Percentiles rank a stretch among this genome's conserved stretches.
Evolutionary conservation across 2,113 vertebrate genomes (phyloP).

Genomic region (Notarius lentiginosus): DNA sequence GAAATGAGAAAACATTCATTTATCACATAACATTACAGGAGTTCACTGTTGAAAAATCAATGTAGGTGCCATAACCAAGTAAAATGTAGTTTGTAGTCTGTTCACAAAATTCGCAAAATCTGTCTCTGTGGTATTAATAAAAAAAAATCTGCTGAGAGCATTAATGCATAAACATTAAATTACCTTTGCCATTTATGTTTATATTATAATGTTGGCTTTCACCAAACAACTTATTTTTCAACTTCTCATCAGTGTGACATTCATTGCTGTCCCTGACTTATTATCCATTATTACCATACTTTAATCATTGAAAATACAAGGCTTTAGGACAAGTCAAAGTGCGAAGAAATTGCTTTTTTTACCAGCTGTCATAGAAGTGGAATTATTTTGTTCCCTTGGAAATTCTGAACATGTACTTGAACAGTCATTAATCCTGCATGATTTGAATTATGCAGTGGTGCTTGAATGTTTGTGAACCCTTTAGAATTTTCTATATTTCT

Average conservation of each 20-base stretch:
- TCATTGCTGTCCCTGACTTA: neutral
- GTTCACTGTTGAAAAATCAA: neutral
- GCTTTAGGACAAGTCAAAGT: constrained; percentile 1
- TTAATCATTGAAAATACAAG: constrained; percentile 2
- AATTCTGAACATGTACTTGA: constrained; percentile 23
- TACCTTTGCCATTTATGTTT: neutral
- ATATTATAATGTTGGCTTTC: constrained; percentile 13
- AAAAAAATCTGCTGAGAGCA: neutral
- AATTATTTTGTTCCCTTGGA: constrained; percentile 3
- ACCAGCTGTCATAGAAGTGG: constrained; percentile 1
- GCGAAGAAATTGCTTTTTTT: constrained; percentile 12
- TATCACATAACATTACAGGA: neutral
- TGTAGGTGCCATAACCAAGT: neutral
- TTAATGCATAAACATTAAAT: neutral
- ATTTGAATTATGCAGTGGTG: neutral
- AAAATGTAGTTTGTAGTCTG: neutral
- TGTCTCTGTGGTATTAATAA: neutral
- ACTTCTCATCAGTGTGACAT: neutral
- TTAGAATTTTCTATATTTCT: no score
- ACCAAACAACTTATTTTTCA: neutral
- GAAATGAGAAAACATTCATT: neutral
- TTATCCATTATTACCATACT: constrained; percentile 1
- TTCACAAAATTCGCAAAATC: neutral
- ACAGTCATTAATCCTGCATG: constrained; percentile 26
- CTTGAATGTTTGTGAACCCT: no score